Percentiles rank a stretch among this genome's conserved stretches.
Evolutionary conservation across 2,797 vertebrate species (phyloP).

Genomic region (Furcifer pardalis): DNA sequence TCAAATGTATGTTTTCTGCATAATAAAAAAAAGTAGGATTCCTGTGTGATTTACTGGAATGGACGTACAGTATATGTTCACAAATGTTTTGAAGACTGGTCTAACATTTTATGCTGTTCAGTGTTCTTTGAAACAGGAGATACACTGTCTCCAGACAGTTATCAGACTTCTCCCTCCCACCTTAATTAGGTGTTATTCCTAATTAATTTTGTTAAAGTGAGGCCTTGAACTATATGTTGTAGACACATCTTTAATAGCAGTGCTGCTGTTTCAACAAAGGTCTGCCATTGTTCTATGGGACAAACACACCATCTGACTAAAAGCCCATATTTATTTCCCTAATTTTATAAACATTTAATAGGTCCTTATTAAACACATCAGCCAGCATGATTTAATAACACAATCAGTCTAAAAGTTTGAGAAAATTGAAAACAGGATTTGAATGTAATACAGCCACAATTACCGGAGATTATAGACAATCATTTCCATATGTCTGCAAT

Average conservation of each 20-base stretch:
- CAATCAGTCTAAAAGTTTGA: slow-evolving; percentile 95
- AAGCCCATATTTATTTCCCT: slow-evolving; percentile 83
- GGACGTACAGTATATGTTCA: neutral
- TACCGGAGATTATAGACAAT: slow-evolving; percentile 96
- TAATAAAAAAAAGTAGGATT: neutral
- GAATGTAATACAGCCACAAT: slow-evolving; percentile 96
- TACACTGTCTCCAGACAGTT: slow-evolving; percentile 35
- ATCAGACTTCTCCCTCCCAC: slow-evolving; percentile 12
- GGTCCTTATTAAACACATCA: slow-evolving; percentile 92
- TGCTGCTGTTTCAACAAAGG: slow-evolving; percentile 79
- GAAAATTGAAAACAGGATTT: slow-evolving; percentile 96
- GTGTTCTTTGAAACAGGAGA: neutral
- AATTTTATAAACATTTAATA: slow-evolving; percentile 91
- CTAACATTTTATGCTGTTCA: neutral
- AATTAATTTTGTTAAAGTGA: slow-evolving; percentile 49
- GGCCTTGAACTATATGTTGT: slow-evolving; percentile 61
- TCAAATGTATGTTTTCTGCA: neutral
- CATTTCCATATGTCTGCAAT: slow-evolving; percentile 97
- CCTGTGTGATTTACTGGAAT: neutral
- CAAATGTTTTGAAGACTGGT: neutral
- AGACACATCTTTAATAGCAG: slow-evolving; percentile 71
- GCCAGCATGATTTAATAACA: slow-evolving; percentile 97
- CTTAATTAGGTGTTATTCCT: slow-evolving; percentile 40
- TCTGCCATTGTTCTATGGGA: slow-evolving; percentile 76
- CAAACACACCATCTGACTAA: slow-evolving; percentile 77